Conservation (phyloP, 2,113 vertebrate species). For the Puma concolor region DNA sequence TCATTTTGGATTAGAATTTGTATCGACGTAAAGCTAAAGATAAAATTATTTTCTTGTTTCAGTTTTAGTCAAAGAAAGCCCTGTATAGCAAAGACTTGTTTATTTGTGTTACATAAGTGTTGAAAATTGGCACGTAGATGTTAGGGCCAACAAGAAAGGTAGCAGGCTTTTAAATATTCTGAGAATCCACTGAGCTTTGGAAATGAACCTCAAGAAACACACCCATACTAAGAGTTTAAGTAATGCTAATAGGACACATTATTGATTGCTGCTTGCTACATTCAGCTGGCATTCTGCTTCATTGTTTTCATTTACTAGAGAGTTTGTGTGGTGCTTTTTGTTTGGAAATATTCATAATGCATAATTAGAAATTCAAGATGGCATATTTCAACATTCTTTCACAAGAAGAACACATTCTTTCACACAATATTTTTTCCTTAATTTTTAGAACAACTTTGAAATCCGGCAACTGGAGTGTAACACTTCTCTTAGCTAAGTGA, state of each 20-base stretch:
- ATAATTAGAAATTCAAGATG: constrained; percentile 38
- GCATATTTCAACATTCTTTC: not conserved
- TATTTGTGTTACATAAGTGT: not conserved
- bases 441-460: constrained; percentile 16
- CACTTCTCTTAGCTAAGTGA: not conserved
- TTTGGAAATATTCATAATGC: not conserved
- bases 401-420: not conserved
- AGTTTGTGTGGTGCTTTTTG: not conserved
- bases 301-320: not conserved
- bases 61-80: not conserved
- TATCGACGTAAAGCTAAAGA: not conserved
- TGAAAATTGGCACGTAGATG: not conserved
- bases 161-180: not conserved
- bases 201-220: not conserved
- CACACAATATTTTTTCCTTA: not conserved
- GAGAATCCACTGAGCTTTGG: not conserved
- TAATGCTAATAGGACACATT: not conserved
- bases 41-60: not conserved
- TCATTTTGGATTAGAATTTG: not conserved
- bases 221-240: not conserved
- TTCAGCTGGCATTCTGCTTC: not conserved
- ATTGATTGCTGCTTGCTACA: not conserved
- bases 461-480: not conserved
- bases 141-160: not conserved
- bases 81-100: not conserved